Conservation (phyloP, 2,113 vertebrate species). For the Burhinus oedicnemus region DNA sequence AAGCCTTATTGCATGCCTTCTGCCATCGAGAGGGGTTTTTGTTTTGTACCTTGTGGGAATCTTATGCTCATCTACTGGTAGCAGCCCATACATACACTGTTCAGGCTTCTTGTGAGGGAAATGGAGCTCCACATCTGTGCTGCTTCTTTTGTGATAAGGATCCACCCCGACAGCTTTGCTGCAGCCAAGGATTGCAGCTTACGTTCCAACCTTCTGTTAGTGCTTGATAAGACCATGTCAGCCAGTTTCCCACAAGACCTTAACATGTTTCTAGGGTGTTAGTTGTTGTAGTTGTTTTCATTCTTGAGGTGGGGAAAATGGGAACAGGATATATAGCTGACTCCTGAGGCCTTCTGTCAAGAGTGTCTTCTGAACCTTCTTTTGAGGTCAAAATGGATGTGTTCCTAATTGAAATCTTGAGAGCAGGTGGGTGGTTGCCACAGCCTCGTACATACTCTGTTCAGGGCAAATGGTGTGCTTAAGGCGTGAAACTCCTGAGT, state of each 20-base stretch:
- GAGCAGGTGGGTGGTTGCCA: background rate
- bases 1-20: background rate
- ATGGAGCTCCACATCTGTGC: background rate
- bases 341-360: background rate
- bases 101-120: background rate
- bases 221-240: background rate
- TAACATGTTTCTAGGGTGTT: background rate
- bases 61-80: background rate
- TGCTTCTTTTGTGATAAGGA: conserved; percentile 12
- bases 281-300: background rate
- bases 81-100: background rate
- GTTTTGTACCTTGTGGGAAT: background rate
- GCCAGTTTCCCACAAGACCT: background rate
- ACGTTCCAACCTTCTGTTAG: background rate
- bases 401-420: background rate
- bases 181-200: background rate
- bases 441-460: background rate
- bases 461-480: background rate
- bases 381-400: background rate
- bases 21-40: background rate
- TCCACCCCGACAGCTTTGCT: background rate
- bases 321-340: background rate
- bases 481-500: background rate
- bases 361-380: background rate
- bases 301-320: background rate